Conservation (phyloP, 2,888 invertebrate species). For the Oscheius sp. region DNA sequence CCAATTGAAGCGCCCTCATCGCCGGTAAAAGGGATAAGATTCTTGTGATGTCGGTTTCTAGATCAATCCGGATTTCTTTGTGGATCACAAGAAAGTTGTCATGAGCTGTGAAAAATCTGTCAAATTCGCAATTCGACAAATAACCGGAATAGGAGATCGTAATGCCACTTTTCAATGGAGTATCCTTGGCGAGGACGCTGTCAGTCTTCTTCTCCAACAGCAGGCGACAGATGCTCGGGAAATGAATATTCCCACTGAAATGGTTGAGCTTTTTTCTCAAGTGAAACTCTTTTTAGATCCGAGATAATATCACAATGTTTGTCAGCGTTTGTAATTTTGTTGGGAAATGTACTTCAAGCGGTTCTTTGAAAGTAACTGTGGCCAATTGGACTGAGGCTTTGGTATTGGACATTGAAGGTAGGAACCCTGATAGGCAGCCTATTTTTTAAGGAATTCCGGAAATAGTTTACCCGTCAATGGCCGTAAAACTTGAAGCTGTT, state of each 20-base stretch:
- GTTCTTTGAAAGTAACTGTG: constrained; percentile 33
- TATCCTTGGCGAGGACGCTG: constrained; percentile 34
- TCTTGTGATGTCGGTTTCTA: constrained; percentile 9
- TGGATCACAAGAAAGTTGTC: constrained; percentile 42
- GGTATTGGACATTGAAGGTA: constrained; percentile 44
- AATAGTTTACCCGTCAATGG: constrained; percentile 39
- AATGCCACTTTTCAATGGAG: constrained; percentile 43
- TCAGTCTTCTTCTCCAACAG: constrained; percentile 15
- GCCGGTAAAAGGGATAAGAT: constrained; percentile 17
- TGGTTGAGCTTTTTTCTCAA: constrained; percentile 25
- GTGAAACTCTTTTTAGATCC: not conserved
- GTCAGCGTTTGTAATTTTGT: constrained; percentile 49
- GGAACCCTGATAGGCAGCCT: not conserved
- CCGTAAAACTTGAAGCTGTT: constrained; percentile 39
- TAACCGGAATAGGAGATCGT: constrained; percentile 46
- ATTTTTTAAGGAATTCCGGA: constrained; percentile 23
- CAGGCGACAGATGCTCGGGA: not conserved
- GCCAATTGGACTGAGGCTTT: constrained; percentile 41
- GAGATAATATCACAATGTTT: constrained; percentile 27
- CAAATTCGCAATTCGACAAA: constrained; percentile 44
- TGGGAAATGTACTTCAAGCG: constrained; percentile 43
- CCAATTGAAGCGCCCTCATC: constrained; percentile 15
- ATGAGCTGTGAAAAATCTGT: constrained; percentile 40
- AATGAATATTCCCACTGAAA: constrained; percentile 30
- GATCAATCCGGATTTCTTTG: constrained; percentile 46